phyloP scores from a whole-genome alignment of 2,888 invertebrate species.

The Megaustenia siamemsis region DNA sequence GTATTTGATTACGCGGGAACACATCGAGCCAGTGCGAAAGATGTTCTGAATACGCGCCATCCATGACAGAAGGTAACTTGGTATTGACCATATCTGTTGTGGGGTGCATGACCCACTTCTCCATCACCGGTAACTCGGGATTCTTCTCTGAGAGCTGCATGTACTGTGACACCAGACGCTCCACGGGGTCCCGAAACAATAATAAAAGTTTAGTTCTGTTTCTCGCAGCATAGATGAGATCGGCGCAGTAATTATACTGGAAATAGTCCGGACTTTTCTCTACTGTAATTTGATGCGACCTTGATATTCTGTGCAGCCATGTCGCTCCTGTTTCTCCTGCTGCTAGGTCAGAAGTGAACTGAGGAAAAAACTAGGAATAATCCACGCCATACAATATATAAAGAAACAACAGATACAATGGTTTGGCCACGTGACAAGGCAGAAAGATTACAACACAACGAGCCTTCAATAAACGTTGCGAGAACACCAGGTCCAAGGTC shows the following conservation, averaged over 20 bases:
- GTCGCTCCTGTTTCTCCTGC: too few species aligned
- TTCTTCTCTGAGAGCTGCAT: slow-evolving; percentile 49
- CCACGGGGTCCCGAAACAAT: slow-evolving; percentile 46
- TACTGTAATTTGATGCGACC: slow-evolving; percentile 33
- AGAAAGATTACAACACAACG: too few species aligned
- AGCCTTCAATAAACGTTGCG: too few species aligned
- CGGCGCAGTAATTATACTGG: slow-evolving; percentile 2
- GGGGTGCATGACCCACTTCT: slow-evolving; percentile 39
- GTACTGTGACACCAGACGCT: slow-evolving; percentile 51
- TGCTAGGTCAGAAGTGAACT: too few species aligned
- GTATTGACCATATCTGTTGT: slow-evolving; percentile 1
- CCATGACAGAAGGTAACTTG: slow-evolving; percentile 21
- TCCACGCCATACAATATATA: too few species aligned
- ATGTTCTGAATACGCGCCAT: slow-evolving; percentile 32
- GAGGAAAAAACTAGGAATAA: too few species aligned
- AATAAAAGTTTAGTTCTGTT: slow-evolving; percentile 30
- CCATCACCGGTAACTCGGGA: slow-evolving; percentile 7
- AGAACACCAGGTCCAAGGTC: too few species aligned
- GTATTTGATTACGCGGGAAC: slow-evolving; percentile 42
- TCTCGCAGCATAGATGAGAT: slow-evolving; percentile 13
- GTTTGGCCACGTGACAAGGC: too few species aligned
- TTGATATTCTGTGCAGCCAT: too few species aligned
- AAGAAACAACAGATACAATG: too few species aligned
- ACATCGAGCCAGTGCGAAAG: slow-evolving; percentile 23
- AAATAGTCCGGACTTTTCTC: slow-evolving; percentile 53